A percentile compares a stretch with the other conserved stretches of the same genome.
These are phyloP conservation scores for Aviceda subcristata DNA, from an alignment of 2,113 vertebrate species.

Conservation along the genomic window DNA sequence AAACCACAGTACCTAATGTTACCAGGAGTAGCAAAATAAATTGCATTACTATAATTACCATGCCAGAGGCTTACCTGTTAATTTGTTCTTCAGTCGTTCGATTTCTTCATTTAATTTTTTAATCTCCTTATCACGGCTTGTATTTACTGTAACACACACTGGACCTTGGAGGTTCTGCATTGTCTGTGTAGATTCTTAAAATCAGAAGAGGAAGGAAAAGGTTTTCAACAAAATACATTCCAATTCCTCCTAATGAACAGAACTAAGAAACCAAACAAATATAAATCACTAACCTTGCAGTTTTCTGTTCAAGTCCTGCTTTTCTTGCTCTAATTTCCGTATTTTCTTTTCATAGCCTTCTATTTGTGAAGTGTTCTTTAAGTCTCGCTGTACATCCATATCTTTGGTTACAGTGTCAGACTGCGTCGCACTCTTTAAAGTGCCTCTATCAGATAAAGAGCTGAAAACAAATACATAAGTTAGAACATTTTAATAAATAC, in stretches of 20 bases:
- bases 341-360: conserved; percentile 90
- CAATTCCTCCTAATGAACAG: not conserved
- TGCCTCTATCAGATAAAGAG: conserved; percentile 87
- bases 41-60: not conserved
- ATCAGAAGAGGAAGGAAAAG: not conserved
- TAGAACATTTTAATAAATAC: not conserved
- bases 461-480: conserved; percentile 54
- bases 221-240: not conserved
- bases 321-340: conserved; percentile 90
- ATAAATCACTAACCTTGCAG: conserved; percentile 82
- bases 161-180: conserved; percentile 82
- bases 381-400: conserved; percentile 65
- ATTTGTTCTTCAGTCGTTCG: conserved; percentile 89
- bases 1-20: not conserved
- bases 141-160: conserved; percentile 71
- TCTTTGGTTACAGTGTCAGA: conserved; percentile 62
- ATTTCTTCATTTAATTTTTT: conserved; percentile 96
- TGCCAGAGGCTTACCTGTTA: conserved; percentile 79
- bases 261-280: not conserved
- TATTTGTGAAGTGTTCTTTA: conserved; percentile 80
- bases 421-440: conserved; percentile 67
- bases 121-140: conserved; percentile 88
- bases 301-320: conserved; percentile 89
- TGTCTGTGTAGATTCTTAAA: conserved; percentile 86
- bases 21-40: not conserved